Percentiles rank a stretch among this genome's conserved stretches.
These are phyloP conservation scores for Harpagus bidentatus DNA, from an alignment of 2,113 vertebrate genomes.

Conservation along the genomic window DNA sequence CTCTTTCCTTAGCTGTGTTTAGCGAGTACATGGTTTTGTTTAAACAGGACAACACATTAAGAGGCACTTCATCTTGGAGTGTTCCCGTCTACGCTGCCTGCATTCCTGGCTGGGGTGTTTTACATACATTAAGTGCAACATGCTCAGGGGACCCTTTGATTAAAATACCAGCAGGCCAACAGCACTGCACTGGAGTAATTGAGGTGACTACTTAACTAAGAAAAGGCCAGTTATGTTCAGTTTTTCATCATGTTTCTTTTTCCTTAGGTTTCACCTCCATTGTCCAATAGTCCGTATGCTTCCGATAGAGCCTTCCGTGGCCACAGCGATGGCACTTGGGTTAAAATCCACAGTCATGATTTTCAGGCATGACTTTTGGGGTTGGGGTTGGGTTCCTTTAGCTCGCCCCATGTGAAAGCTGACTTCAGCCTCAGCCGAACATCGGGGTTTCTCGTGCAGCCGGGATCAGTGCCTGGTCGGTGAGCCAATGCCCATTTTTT, in stretches of 20 bases:
- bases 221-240: neutral
- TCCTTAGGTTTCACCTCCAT: neutral
- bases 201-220: neutral
- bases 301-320: neutral
- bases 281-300: fast-evolving
- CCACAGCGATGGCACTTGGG: fast-evolving
- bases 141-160: neutral
- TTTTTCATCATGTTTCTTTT: neutral
- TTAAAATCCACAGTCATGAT: neutral
- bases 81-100: neutral
- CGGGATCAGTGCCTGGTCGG: neutral
- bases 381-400: neutral
- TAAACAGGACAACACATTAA: slow-evolving; percentile 47
- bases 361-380: neutral
- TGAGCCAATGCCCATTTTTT: neutral
- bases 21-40: neutral
- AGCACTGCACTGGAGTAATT: fast-evolving
- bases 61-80: slow-evolving; percentile 38
- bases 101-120: slow-evolving; percentile 8
- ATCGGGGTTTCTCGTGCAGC: neutral
- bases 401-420: neutral
- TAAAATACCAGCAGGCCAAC: neutral
- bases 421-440: neutral
- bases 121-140: neutral
- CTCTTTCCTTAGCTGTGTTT: neutral